Conservation (phyloP, 2,113 vertebrate species). For the Vidua macroura region DNA sequence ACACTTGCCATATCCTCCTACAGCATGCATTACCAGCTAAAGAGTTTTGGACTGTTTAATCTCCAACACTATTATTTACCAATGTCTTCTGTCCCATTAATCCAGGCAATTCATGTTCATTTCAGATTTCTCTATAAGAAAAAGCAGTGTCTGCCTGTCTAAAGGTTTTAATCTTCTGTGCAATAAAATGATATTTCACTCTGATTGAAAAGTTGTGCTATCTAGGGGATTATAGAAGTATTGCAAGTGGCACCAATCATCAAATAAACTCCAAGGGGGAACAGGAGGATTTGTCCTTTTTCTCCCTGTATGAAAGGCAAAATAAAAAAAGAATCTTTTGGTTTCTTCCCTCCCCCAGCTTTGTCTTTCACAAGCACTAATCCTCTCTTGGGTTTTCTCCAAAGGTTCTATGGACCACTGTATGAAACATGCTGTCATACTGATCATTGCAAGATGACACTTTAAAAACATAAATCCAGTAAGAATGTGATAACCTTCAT, state of each 20-base stretch:
- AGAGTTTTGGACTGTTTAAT: neutral
- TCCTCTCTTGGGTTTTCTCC: slow-evolving; percentile 20
- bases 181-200: slow-evolving; percentile 16
- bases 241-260: neutral
- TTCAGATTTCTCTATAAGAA: neutral
- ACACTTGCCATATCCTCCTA: neutral
- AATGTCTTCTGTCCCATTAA: neutral
- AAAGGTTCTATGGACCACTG: neutral
- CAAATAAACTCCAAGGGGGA: neutral
- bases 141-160: neutral
- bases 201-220: slow-evolving; percentile 19
- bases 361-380: slow-evolving; percentile 31
- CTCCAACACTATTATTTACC: slow-evolving; percentile 13
- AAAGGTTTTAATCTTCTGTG: slow-evolving; percentile 4
- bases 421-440: slow-evolving; percentile 15
- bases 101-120: neutral
- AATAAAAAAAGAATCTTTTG: neutral
- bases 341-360: neutral
- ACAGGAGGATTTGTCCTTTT: neutral
- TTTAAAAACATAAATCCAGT: slow-evolving; percentile 11
- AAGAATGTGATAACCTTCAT: neutral
- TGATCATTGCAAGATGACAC: slow-evolving; percentile 29
- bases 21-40: neutral
- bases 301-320: neutral
- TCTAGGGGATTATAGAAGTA: neutral